phyloP scores from a whole-genome alignment of 2,888 invertebrate genomes.

The Apamea sordens region DNA sequence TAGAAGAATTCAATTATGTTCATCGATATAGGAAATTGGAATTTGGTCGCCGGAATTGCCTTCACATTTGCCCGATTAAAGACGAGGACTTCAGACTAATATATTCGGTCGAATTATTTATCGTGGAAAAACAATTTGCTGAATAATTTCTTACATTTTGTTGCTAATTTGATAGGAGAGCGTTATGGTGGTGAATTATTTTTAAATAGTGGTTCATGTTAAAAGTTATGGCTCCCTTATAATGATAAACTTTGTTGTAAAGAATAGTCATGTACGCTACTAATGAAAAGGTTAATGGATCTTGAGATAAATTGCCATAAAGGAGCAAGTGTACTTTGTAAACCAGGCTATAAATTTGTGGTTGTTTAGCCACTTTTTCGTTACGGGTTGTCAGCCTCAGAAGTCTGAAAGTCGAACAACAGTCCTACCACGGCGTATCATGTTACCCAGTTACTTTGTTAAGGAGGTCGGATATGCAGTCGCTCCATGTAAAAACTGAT shows the following conservation, averaged over 20 bases:
- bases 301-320: not conserved
- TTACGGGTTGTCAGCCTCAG: not conserved
- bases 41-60: conserved; percentile 3
- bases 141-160: not conserved
- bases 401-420: not conserved
- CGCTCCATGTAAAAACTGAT: too few species aligned
- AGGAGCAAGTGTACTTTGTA: not conserved
- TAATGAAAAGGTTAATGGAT: not conserved
- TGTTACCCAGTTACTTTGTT: not conserved
- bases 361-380: not conserved
- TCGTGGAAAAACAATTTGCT: not conserved
- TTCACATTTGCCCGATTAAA: conserved; percentile 16
- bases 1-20: conserved; percentile 32
- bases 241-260: not conserved
- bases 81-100: not conserved
- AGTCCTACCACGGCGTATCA: not conserved
- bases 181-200: not conserved
- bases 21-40: not conserved
- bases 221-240: not conserved
- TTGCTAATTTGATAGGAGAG: not conserved
- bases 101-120: not conserved
- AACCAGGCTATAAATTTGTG: not conserved
- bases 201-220: not conserved
- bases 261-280: not conserved
- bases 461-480: too few species aligned